phyloP scores from a whole-genome alignment of 2,113 vertebrate species.

The Xenus cinereus region DNA sequence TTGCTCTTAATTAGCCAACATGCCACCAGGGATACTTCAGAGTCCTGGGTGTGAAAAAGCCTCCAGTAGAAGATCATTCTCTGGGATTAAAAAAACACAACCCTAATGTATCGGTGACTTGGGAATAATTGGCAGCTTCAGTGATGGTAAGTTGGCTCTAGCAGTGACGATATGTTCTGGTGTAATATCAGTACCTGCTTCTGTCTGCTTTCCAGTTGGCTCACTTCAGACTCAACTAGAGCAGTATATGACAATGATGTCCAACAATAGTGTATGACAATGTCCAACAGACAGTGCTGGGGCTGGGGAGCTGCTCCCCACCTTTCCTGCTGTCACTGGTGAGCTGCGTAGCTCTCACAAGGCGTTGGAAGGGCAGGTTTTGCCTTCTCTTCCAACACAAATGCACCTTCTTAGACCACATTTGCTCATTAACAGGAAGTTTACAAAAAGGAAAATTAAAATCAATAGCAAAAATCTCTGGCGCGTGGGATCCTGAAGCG shows the following conservation, averaged over 20 bases:
- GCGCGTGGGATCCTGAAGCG: not conserved
- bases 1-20: slow-evolving; percentile 83
- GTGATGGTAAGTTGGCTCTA: slow-evolving; percentile 62
- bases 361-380: not conserved
- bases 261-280: not conserved
- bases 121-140: slow-evolving; percentile 79
- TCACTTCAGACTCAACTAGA: slow-evolving; percentile 65
- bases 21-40: slow-evolving; percentile 78
- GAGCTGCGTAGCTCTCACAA: not conserved
- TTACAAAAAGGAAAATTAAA: not conserved
- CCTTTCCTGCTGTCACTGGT: not conserved
- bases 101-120: slow-evolving; percentile 32
- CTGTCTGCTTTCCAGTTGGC: slow-evolving; percentile 63
- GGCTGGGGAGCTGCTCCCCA: not conserved
- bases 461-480: not conserved
- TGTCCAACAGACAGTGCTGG: not conserved
- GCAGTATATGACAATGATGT: not conserved
- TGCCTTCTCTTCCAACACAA: not conserved
- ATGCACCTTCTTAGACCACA: not conserved
- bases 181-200: slow-evolving; percentile 66
- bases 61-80: slow-evolving; percentile 77
- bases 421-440: not conserved
- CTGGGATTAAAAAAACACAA: not conserved
- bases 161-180: slow-evolving; percentile 71
- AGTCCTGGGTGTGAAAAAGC: slow-evolving; percentile 83